A percentile compares a stretch with the other conserved stretches of the same genome.
Conservation (phyloP, 2,888 invertebrate genomes). For the Drosophila neotestacea region DNA sequence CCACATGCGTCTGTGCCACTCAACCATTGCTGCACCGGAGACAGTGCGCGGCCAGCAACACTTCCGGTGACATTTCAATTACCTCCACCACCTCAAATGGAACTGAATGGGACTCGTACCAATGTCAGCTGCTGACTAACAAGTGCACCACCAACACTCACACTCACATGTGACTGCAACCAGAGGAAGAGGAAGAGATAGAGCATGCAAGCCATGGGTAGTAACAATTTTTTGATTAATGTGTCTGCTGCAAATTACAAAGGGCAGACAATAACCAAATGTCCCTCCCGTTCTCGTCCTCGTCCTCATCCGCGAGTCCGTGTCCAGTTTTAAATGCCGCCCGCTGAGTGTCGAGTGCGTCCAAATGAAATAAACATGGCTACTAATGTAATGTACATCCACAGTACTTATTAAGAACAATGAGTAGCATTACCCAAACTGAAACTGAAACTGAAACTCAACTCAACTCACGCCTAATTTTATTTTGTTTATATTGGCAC, state of each 20-base stretch:
- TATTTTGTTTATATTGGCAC: constrained; percentile 45
- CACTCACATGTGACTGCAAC: constrained; percentile 19
- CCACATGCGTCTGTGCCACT: constrained; percentile 30
- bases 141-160: constrained; percentile 53
- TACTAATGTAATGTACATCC: constrained; percentile 65
- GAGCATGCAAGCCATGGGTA: constrained; percentile 50
- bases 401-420: constrained; percentile 27
- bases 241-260: constrained; percentile 84
- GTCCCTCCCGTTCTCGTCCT: constrained; percentile 1
- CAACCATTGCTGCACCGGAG: constrained; percentile 65
- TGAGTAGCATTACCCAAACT: not conserved
- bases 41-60: constrained; percentile 79
- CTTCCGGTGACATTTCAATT: constrained; percentile 85
- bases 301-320: not conserved
- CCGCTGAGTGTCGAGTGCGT: constrained; percentile 56
- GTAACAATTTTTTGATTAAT: constrained; percentile 84
- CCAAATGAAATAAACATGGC: constrained; percentile 75
- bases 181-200: constrained; percentile 24
- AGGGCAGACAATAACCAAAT: constrained; percentile 75
- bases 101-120: constrained; percentile 34
- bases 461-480: constrained; percentile 25
- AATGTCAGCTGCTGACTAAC: constrained; percentile 61
- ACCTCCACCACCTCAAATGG: constrained; percentile 79
- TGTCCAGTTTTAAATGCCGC: constrained; percentile 37
- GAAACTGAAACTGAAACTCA: constrained; percentile 13